Conservation (phyloP, 2,888 invertebrate genomes). For the Cheilosia impressa region DNA sequence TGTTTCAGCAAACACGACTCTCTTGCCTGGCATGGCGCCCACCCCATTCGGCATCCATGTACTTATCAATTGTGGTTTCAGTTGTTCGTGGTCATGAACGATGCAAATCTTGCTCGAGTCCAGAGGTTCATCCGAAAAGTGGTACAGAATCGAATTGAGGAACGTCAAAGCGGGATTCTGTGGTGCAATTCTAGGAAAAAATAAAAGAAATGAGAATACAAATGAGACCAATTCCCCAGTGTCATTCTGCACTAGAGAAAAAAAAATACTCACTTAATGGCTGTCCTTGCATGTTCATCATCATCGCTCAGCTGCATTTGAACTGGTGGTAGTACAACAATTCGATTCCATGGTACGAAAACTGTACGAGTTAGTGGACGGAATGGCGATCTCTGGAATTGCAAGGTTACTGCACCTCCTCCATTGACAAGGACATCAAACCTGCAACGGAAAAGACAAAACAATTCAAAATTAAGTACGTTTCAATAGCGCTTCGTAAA, state of each 20-base stretch:
- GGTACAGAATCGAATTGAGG: conserved; percentile 83
- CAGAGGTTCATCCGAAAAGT: conserved; percentile 83
- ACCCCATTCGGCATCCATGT: conserved; percentile 96
- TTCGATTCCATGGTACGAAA: conserved; percentile 98
- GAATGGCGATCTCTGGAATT: conserved; percentile 98
- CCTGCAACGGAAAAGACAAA: conserved; percentile 85
- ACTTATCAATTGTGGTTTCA: conserved; percentile 93
- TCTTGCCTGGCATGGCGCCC: conserved; percentile 91
- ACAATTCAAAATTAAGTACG: conserved; percentile 10
- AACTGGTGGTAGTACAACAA: conserved; percentile 95
- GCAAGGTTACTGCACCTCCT: conserved; percentile 97
- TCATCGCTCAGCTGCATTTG: conserved; percentile 94
- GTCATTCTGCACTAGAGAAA: background rate
- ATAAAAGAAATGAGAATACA: conserved; percentile 7
- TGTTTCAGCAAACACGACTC: conserved; percentile 95
- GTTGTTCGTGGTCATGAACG: conserved; percentile 93
- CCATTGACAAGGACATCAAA: conserved; percentile 99
- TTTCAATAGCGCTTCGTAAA: conserved; percentile 8
- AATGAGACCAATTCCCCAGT: conserved; percentile 1
- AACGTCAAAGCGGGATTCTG: conserved; percentile 83
- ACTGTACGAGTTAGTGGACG: conserved; percentile 94
- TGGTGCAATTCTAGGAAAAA: conserved; percentile 80
- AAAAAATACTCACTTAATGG: conserved; percentile 81
- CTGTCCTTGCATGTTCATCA: conserved; percentile 83
- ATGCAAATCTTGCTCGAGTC: conserved; percentile 88